These are phyloP conservation scores for Mimumesa dahlbomi DNA, from an alignment of 2,888 invertebrate species.

Conservation along the genomic window DNA sequence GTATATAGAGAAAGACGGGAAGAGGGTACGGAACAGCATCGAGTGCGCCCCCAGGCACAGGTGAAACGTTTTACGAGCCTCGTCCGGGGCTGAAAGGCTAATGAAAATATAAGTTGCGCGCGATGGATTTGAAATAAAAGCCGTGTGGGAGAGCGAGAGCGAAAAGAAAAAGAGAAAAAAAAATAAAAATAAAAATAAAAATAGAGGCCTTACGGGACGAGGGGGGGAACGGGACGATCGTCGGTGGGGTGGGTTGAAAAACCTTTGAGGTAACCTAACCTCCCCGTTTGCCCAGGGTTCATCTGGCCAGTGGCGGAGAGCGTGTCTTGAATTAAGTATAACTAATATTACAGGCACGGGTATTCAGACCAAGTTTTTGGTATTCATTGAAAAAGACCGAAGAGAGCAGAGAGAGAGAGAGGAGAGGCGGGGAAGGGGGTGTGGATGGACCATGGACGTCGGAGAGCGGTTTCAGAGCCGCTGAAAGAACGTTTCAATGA, in stretches of 20 bases:
- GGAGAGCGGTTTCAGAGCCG: slow-evolving; percentile 38
- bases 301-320: slow-evolving; percentile 32
- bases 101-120: slow-evolving; percentile 79
- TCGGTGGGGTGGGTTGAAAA: slow-evolving; percentile 13
- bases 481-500: slow-evolving; percentile 69
- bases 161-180: not conserved
- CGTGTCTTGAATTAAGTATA: slow-evolving; percentile 78
- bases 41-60: slow-evolving; percentile 64
- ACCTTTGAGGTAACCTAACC: slow-evolving; percentile 60
- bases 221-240: slow-evolving; percentile 11
- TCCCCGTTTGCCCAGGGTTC: slow-evolving; percentile 10
- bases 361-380: slow-evolving; percentile 76
- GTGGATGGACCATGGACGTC: slow-evolving; percentile 21
- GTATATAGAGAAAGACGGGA: no score
- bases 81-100: slow-evolving; percentile 72
- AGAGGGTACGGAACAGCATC: not conserved
- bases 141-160: slow-evolving; percentile 23
- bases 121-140: slow-evolving; percentile 65
- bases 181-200: no score
- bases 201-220: no score
- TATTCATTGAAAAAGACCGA: slow-evolving; percentile 76
- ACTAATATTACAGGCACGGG: slow-evolving; percentile 75
- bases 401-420: not conserved
- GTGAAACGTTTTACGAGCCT: slow-evolving; percentile 70
- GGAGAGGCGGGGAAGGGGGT: not conserved